These are phyloP conservation scores for Microctenopoma steveboyesi DNA, from an alignment of 2,797 vertebrate species.

Conservation along the genomic window DNA sequence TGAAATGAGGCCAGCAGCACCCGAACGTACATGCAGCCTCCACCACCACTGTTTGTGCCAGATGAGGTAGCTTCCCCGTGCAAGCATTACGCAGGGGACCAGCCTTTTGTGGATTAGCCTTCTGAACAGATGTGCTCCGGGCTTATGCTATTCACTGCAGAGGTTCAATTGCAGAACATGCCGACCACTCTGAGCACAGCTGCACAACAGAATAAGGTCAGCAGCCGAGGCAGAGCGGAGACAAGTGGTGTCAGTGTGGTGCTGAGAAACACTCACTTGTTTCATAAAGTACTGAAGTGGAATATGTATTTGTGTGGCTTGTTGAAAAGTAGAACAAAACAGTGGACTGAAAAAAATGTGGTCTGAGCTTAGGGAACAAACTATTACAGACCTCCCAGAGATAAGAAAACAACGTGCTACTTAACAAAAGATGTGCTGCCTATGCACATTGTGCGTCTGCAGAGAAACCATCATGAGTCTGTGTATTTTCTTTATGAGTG, in stretches of 20 bases:
- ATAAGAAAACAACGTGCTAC: too few species aligned
- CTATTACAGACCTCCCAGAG: too few species aligned
- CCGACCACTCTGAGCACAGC: conserved; percentile 36
- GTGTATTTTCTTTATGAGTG: too few species aligned
- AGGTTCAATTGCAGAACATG: conserved; percentile 52
- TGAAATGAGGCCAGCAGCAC: conserved; percentile 45
- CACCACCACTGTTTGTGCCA: conserved; percentile 52
- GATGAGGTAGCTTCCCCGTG: conserved; percentile 46
- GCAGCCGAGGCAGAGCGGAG: conserved; percentile 4
- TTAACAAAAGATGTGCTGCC: too few species aligned
- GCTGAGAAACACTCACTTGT: not conserved
- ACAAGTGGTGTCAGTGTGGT: not conserved
- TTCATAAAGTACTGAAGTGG: too few species aligned
- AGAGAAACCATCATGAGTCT: too few species aligned
- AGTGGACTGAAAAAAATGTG: too few species aligned
- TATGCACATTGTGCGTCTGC: too few species aligned
- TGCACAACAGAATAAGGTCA: conserved; percentile 50
- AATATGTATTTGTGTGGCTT: too few species aligned
- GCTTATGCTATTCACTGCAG: conserved; percentile 52
- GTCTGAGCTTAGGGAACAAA: too few species aligned
- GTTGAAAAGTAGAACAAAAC: too few species aligned
- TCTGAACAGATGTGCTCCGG: conserved; percentile 66
- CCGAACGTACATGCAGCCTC: conserved; percentile 11
- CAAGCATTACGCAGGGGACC: conserved; percentile 49
- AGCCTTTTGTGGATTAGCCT: conserved; percentile 65